phyloP scores from a whole-genome alignment of 2,797 vertebrate species.

The Pipistrellus nathusii region DNA sequence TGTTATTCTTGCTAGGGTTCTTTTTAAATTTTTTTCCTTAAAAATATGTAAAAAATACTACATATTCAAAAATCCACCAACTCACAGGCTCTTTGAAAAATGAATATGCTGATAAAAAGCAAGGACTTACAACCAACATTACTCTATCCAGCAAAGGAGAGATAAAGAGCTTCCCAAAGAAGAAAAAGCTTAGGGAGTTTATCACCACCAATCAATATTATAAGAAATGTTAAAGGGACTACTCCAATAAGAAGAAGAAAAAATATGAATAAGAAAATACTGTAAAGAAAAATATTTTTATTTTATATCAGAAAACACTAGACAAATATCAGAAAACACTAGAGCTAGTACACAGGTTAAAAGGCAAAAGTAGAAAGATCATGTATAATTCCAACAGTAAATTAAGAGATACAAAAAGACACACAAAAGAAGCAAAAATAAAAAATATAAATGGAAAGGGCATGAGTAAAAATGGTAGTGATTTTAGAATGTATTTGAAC shows the following conservation, averaged over 20 bases:
- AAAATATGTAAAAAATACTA: neutral
- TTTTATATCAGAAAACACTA: neutral
- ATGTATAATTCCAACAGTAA: neutral
- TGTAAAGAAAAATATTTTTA: neutral
- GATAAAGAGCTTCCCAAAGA: neutral
- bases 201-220: neutral
- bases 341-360: neutral
- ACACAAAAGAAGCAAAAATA: neutral
- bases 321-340: neutral
- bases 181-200: neutral
- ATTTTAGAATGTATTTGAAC: neutral
- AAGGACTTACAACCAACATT: neutral
- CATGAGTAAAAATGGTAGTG: neutral
- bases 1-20: neutral
- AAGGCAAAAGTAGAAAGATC: neutral
- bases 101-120: neutral
- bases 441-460: neutral
- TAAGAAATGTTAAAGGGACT: neutral
- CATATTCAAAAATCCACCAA: slow-evolving; percentile 19
- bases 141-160: neutral
- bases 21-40: neutral
- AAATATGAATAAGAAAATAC: neutral
- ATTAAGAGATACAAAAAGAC: neutral
- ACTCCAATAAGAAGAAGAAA: neutral
- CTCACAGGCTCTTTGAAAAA: neutral